These are phyloP conservation scores for Caradrina kadenii DNA, from an alignment of 2,888 invertebrate genomes.

Conservation along the genomic window DNA sequence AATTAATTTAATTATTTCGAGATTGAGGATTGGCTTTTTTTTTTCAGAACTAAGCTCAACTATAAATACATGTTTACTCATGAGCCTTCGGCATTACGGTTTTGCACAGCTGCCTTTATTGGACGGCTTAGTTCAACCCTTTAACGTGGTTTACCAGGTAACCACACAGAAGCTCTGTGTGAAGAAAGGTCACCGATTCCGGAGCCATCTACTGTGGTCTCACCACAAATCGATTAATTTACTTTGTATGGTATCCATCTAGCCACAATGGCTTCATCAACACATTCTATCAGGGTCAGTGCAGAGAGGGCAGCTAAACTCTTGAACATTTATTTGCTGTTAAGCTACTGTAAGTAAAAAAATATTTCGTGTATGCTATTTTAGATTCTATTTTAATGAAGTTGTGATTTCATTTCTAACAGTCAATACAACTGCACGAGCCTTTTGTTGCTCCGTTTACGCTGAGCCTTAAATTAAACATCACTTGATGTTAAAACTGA, in stretches of 20 bases:
- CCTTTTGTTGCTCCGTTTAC: no score
- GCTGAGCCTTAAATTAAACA: background rate
- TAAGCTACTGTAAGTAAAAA: background rate
- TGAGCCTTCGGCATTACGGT: background rate
- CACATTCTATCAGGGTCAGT: background rate
- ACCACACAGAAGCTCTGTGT: background rate
- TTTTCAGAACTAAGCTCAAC: background rate
- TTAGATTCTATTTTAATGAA: background rate
- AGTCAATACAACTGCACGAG: no score
- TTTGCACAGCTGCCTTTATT: conserved; percentile 1
- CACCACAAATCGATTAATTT: conserved; percentile 36
- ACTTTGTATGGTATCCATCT: conserved; percentile 39
- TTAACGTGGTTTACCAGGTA: background rate
- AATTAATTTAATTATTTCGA: no score
- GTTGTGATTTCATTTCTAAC: no score
- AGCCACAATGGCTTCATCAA: conserved; percentile 31
- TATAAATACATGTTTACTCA: background rate
- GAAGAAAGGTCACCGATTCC: conserved; percentile 13
- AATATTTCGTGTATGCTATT: background rate
- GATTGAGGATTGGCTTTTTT: no score
- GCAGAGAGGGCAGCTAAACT: background rate
- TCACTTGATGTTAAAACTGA: conserved; percentile 8
- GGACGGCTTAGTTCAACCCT: background rate
- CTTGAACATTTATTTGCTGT: background rate
- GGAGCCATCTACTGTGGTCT: conserved; percentile 1